These are phyloP conservation scores for Cryptotermes secundus DNA, from an alignment of 1,140 invertebrate species.

Conservation along the genomic window DNA sequence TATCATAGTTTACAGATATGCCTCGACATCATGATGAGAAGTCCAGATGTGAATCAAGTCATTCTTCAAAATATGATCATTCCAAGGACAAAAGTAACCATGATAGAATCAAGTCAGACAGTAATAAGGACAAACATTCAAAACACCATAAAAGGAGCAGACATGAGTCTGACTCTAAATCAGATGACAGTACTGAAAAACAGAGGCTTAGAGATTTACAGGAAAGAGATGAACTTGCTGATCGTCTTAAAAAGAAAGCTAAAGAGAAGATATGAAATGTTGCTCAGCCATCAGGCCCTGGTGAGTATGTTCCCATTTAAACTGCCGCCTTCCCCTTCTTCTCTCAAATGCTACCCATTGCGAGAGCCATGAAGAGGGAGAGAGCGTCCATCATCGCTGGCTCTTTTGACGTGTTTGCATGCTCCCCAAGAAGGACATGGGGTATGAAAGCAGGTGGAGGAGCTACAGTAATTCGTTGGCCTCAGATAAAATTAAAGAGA, in stretches of 20 bases:
- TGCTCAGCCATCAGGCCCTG: constrained; percentile 57
- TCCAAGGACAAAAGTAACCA: background rate
- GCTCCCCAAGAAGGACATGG: no score
- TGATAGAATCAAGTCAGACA: background rate
- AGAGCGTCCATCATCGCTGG: no score
- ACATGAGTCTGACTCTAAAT: constrained; percentile 47
- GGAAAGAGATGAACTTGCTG: constrained; percentile 93
- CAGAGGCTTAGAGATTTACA: constrained; percentile 76
- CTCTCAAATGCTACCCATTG: no score
- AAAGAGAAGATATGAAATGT: constrained; percentile 85
- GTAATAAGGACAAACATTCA: background rate
- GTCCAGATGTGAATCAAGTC: background rate
- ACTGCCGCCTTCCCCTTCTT: no score
- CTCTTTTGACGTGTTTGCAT: no score
- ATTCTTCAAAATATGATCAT: background rate
- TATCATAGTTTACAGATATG: background rate
- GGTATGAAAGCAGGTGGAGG: no score
- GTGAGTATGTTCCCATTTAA: constrained; percentile 40
- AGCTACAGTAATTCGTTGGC: no score
- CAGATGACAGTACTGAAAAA: constrained; percentile 64
- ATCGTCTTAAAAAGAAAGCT: constrained; percentile 85
- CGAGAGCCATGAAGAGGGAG: no score
- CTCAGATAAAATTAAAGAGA: no score
- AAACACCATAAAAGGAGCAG: background rate
- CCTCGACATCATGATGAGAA: background rate